These are phyloP conservation scores for Tamias sibiricus DNA, from an alignment of 2,113 vertebrate species.

Conservation along the genomic window DNA sequence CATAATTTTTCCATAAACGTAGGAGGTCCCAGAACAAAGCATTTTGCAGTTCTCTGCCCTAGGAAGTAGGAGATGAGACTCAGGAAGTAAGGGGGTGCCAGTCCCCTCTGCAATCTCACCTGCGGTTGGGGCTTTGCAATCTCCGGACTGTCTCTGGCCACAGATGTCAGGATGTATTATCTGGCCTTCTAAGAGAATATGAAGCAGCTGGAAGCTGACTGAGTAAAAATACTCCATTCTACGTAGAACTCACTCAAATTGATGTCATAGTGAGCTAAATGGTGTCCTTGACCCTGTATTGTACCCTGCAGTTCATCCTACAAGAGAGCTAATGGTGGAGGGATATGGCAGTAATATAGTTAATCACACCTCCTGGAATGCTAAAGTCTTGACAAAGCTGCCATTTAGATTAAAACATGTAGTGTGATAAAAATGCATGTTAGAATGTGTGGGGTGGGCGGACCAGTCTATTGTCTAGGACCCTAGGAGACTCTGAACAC, in stretches of 20 bases:
- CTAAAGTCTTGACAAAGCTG: neutral
- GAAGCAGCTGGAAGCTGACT: neutral
- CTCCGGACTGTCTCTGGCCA: neutral
- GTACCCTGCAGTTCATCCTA: fast-evolving
- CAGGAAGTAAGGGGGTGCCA: neutral
- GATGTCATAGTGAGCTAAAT: fast-evolving
- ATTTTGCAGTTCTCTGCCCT: neutral
- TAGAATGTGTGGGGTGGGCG: neutral
- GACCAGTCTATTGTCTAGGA: neutral
- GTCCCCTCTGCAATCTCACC: no score
- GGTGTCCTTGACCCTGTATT: neutral
- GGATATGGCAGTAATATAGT: fast-evolving
- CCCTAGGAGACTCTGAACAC: neutral
- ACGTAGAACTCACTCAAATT: neutral
- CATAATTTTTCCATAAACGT: neutral
- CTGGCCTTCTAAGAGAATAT: neutral
- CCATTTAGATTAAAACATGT: neutral
- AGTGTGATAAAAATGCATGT: neutral
- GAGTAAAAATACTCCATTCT: neutral
- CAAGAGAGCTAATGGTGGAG: neutral
- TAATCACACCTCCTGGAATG: neutral
- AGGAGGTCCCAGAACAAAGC: neutral
- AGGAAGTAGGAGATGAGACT: neutral
- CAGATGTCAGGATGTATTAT: neutral
- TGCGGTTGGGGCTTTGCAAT: neutral